A percentile compares a stretch with the other conserved stretches of the same genome.
These are phyloP conservation scores for Coelinius sp. DNA, from an alignment of 2,888 invertebrate species.

Conservation along the genomic window DNA sequence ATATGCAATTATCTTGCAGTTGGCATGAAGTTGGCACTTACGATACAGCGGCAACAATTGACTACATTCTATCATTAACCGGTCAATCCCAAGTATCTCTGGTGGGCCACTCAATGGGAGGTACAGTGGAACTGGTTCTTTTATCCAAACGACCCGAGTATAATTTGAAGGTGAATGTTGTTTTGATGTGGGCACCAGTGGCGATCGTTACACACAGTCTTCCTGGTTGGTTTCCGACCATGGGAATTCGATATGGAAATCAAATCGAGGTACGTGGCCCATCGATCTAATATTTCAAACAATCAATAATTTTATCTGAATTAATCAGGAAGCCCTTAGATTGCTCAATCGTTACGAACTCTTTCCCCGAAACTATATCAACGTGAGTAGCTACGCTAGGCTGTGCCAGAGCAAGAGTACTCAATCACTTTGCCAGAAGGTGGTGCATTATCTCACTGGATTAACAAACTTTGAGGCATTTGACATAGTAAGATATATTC, in stretches of 20 bases:
- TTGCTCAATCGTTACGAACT: constrained; percentile 55
- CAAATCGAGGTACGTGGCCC: constrained; percentile 53
- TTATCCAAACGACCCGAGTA: constrained; percentile 60
- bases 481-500: constrained; percentile 53
- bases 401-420: constrained; percentile 54
- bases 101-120: constrained; percentile 62
- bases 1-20: no score
- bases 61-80: constrained; percentile 54
- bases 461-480: constrained; percentile 54
- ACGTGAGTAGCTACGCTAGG: constrained; percentile 11
- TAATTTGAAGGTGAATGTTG: constrained; percentile 58
- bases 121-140: constrained; percentile 55
- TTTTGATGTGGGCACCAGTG: constrained; percentile 57
- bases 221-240: constrained; percentile 52
- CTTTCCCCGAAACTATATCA: constrained; percentile 52
- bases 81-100: constrained; percentile 53
- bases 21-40: constrained; percentile 61
- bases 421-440: constrained; percentile 51
- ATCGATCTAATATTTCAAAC: not conserved
- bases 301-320: constrained; percentile 32
- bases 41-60: constrained; percentile 56
- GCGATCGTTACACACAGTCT: constrained; percentile 57
- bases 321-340: constrained; percentile 53
- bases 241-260: constrained; percentile 55
- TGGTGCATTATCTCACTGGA: constrained; percentile 52